Base-by-base conservation (phyloP, 2,113 vertebrate species). In the Phoenicopterus ruber region DNA sequence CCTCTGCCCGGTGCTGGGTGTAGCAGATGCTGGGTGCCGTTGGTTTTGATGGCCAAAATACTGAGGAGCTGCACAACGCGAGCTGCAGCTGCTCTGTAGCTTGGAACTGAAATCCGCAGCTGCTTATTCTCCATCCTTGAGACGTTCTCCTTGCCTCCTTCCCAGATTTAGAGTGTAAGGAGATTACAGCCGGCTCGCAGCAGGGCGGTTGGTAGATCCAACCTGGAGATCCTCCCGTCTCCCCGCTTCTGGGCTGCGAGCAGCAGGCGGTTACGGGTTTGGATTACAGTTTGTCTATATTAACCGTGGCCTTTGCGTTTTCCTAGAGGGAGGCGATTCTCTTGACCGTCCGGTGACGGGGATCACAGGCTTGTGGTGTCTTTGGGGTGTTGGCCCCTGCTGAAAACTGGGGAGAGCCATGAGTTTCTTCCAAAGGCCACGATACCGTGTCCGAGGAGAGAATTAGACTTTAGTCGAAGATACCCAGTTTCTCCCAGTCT, bases 1-100 rank as follows among this genome's bases (percentile, higher is more conserved):
- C 29, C 49, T 62, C n/a, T 40, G 50, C 61, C 36, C 3, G 5
- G n/a, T 3, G 13, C 66, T 15, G 29, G 7, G 50, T 0, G 0
- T 19, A 12, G 29, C 40, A 17, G 40, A 9, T 14, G n/a, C 25
- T n/a, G 25, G 25, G 12, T 10, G 32, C 50, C 2, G 7, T 52
- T 44, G 34, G 1, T 44, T 66, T 61, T 25, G 38, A 13, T 3
- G 34, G 21, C 14, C 46, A 24, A 50, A 76, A 24, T 28, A 6
- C 14, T 2, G 8, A 1, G 3, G 46, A 44, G 29, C 62, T 0
- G 1, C 15, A 1, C 8, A 5, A 6, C 5, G 0, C 1, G 4
- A 59, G 29, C 62, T 24, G 21, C 26, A 2, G 19, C 46, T 58
- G 62, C 20, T 55, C 63, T 71, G 67, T 46, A 44, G 50, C 78